These are phyloP conservation scores for Crocuta crocuta DNA, from an alignment of 2,113 vertebrate species.

Conservation along the genomic window DNA sequence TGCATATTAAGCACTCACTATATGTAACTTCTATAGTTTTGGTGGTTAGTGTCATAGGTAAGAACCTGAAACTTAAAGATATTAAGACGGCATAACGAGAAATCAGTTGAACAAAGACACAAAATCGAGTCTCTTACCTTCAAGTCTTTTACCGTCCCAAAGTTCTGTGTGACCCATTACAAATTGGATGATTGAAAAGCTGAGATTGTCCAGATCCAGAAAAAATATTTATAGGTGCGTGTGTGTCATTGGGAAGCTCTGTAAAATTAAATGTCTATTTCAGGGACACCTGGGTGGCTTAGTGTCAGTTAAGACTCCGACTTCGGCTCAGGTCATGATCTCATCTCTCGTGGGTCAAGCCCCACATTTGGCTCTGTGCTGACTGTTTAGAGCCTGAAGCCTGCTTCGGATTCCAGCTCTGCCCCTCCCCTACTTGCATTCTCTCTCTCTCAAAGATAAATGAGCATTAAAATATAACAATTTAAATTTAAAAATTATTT, in stretches of 20 bases:
- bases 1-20: not conserved
- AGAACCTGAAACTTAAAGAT: not conserved
- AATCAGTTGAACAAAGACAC: not conserved
- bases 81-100: not conserved
- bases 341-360: too few relatives aligned
- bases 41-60: not conserved
- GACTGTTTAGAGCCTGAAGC: too few relatives aligned
- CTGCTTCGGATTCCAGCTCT: too few relatives aligned
- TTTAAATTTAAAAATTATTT: too few relatives aligned
- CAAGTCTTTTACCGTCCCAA: not conserved
- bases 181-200: not conserved
- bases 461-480: too few relatives aligned
- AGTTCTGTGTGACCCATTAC: not conserved
- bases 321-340: too few relatives aligned
- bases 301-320: too few relatives aligned
- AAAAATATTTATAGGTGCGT: not conserved
- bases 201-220: not conserved
- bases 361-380: too few relatives aligned
- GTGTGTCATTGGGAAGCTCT: not conserved
- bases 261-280: not conserved
- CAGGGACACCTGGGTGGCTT: too few relatives aligned
- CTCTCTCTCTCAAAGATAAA: too few relatives aligned
- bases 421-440: too few relatives aligned
- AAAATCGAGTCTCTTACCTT: not conserved
- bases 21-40: not conserved